A percentile compares a stretch with the other conserved stretches of the same genome.
Evolutionary conservation across 23 tunicate species (phyloP).

Genomic region (Styela clava): DNA sequence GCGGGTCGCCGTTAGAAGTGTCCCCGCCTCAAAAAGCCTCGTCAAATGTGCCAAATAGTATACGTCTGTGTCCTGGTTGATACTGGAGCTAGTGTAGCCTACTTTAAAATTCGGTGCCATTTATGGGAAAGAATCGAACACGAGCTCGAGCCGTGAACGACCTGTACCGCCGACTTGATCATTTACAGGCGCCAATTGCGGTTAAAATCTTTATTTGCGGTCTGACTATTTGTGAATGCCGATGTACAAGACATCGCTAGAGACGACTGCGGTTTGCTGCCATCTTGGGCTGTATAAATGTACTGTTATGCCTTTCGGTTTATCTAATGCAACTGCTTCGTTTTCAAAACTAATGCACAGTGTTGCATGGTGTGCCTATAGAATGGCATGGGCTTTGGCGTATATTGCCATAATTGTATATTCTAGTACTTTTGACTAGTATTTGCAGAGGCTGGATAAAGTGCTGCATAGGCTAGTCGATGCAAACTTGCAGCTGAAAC

Average conservation of each 20-base stretch:
- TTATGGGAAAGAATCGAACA: no score
- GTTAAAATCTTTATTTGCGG: slow-evolving; percentile 28
- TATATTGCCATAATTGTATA: slow-evolving; percentile 8
- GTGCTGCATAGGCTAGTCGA: slow-evolving; percentile 6
- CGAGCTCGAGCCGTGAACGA: no score
- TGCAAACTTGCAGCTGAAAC: neutral
- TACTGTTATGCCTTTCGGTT: slow-evolving; percentile 18
- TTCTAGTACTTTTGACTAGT: neutral
- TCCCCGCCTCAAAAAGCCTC: no score
- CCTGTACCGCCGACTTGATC: no score
- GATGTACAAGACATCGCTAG: slow-evolving; percentile 17
- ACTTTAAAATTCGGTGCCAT: neutral
- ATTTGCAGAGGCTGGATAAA: slow-evolving; percentile 17
- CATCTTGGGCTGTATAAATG: neutral
- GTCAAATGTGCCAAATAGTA: no score
- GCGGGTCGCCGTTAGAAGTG: no score
- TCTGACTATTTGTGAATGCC: neutral
- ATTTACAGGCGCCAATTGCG: slow-evolving; percentile 20
- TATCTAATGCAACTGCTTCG: slow-evolving; percentile 42
- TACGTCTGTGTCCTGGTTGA: slow-evolving; percentile 24
- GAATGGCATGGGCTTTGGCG: neutral
- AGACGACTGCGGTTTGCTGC: neutral
- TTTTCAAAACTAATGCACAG: slow-evolving; percentile 25
- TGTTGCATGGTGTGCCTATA: neutral
- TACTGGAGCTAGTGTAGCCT: neutral